Evolutionary conservation across 2,113 vertebrate genomes (phyloP).

Genomic region (Marmota flaviventris): DNA sequence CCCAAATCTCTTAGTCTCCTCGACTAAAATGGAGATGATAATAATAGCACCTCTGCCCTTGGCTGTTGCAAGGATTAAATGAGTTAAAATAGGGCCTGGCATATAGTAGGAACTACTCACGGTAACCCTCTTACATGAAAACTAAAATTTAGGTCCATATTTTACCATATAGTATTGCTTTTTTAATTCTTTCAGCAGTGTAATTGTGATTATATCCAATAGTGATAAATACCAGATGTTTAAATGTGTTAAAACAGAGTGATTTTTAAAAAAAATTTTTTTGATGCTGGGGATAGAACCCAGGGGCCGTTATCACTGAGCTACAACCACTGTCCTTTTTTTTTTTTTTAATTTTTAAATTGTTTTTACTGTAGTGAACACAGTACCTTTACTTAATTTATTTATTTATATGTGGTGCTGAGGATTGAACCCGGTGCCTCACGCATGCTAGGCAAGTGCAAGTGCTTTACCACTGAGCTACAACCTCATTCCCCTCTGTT

Average conservation of each 20-base stretch:
- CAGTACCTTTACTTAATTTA: no score
- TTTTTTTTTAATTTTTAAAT: no score
- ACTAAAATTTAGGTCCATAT: not conserved
- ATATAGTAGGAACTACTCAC: not conserved
- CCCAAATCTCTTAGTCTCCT: not conserved
- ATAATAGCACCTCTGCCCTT: not conserved
- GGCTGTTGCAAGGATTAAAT: not conserved
- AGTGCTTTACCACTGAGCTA: no score
- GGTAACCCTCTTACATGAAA: not conserved
- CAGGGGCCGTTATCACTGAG: no score
- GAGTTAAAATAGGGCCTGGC: not conserved
- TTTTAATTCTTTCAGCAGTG: not conserved
- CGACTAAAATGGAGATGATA: not conserved
- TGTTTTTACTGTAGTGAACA: no score
- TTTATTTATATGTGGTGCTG: no score
- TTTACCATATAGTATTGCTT: not conserved
- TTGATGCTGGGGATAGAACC: no score
- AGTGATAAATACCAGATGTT: conserved; percentile 28
- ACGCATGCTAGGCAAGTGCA: no score
- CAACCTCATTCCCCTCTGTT: no score
- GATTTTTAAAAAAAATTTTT: no score
- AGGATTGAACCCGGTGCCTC: no score
- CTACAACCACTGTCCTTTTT: no score
- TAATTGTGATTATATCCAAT: conserved; percentile 23
- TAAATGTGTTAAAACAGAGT: conserved; percentile 31